Evolutionary conservation across 1,140 invertebrate species (phyloP).

Genomic region (Drosophila busckii): DNA sequence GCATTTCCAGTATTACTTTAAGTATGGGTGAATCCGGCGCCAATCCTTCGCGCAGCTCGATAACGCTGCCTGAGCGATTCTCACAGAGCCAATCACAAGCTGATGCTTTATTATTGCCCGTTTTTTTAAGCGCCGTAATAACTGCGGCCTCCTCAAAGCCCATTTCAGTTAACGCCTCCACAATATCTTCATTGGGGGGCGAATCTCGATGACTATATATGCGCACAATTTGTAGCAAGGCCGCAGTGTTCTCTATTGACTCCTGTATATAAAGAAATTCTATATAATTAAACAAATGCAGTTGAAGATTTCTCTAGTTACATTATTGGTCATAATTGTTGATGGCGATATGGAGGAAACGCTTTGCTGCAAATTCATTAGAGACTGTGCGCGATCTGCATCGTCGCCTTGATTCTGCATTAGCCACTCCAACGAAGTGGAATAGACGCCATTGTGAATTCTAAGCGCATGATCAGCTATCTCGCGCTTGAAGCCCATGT

Average conservation of each 20-base stretch:
- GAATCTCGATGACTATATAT: constrained; percentile 74
- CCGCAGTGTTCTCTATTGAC: constrained; percentile 66
- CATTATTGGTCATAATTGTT: constrained; percentile 65
- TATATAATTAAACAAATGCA: neutral
- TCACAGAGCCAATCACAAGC: constrained; percentile 78
- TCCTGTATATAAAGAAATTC: constrained; percentile 33
- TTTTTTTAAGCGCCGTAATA: constrained; percentile 59
- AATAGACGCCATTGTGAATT: constrained; percentile 65
- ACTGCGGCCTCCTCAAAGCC: constrained; percentile 69
- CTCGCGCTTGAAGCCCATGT: constrained; percentile 74
- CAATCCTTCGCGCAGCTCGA: constrained; percentile 69
- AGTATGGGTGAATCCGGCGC: constrained; percentile 74
- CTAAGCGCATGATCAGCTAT: constrained; percentile 62
- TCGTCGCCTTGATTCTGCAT: constrained; percentile 69
- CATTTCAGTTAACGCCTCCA: constrained; percentile 67
- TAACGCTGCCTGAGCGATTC: constrained; percentile 65
- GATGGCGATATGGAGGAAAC: constrained; percentile 66
- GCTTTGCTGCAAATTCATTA: constrained; percentile 55
- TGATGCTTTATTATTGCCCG: constrained; percentile 74
- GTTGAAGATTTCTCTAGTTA: constrained; percentile 7
- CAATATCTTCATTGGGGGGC: constrained; percentile 57
- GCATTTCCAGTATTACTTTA: constrained; percentile 73
- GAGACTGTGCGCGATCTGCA: neutral
- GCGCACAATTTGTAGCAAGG: constrained; percentile 74
- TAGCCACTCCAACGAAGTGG: constrained; percentile 69